Evolutionary conservation across 2,888 invertebrate species (phyloP).

Genomic region (Euproctis similis): DNA sequence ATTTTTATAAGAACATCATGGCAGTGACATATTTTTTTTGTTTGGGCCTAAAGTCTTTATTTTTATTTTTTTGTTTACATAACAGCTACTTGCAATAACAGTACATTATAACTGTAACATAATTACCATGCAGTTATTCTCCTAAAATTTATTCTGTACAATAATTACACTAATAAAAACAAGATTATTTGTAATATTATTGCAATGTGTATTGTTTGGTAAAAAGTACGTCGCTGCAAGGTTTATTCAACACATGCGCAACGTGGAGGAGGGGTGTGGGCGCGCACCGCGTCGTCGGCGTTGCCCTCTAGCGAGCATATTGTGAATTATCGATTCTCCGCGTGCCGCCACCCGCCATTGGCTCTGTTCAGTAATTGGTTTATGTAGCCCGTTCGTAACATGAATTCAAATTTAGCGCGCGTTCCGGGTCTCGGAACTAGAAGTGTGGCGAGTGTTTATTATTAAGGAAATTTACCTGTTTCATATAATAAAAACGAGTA

Average conservation of each 20-base stretch:
- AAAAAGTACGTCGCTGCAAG: conserved; percentile 44
- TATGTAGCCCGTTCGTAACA: conserved; percentile 68
- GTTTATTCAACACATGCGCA: conserved; percentile 55
- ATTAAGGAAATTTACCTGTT: conserved; percentile 54
- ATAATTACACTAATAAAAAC: not conserved
- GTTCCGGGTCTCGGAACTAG: conserved; percentile 47
- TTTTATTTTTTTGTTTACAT: too few relatives aligned
- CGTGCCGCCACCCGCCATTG: conserved; percentile 60
- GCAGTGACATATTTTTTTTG: too few relatives aligned
- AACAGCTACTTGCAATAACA: too few relatives aligned
- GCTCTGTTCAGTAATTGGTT: conserved; percentile 68
- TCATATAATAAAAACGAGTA: conserved; percentile 55
- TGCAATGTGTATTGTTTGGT: too few relatives aligned
- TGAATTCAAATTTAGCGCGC: conserved; percentile 75
- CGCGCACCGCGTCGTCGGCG: conserved; percentile 59
- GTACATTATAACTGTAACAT: too few relatives aligned
- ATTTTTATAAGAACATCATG: too few relatives aligned
- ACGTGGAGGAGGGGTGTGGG: conserved; percentile 69
- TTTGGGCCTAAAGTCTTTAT: too few relatives aligned
- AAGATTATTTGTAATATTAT: too few relatives aligned
- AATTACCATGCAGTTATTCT: not conserved
- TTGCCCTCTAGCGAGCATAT: conserved; percentile 73
- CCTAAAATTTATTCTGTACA: not conserved
- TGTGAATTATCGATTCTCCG: conserved; percentile 73
- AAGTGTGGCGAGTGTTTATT: conserved; percentile 51